Base-by-base conservation (phyloP, 1,140 invertebrate genomes). In the Maniola jurtina region DNA sequence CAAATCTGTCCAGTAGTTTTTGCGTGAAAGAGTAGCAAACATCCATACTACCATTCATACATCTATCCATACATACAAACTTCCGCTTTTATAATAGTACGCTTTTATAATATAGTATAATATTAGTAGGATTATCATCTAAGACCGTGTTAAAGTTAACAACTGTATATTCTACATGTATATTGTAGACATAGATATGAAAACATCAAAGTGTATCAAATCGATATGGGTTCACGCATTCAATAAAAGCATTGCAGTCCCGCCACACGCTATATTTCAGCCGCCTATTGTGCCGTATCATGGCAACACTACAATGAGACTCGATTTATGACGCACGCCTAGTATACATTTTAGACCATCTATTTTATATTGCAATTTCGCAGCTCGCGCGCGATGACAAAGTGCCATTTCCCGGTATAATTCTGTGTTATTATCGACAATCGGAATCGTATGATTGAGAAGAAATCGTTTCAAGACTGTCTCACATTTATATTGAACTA, bases 311-410 rank as follows among this genome's bases (percentile, higher is more conserved):
- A 80, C 76, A 80, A 78, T 76, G 71, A 60, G 45, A 40, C 16
- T 35, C 65, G 70, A 81, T 81, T 79, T 81, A 78, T 79, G 75
- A 38, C 50, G 56, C 57, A 15, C 61, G 68, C 75, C 67, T 71
- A 73, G n/a, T 77, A 72, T 72, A 66, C 67, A 63, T 60, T 64
- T 64, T 60, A 54, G 66, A 63, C 48, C 56, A 64, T 68, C 66
- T 63, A 68, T 68, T 68, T 68, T 64, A 64, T 68, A 63, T 68
- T 68, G 66, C 61, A 68, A 63, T 68, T 64, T 68, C 55, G 15
- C 48, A 63, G 34, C 15, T 34, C 52, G 11, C 16, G 14, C 48
- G 33, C 35, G 54, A 68, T 68, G 66, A 63, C 61, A 68, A 63
- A 68, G 16, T 35, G 38, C 55, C 13, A 15, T 65, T 58, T 65